Evolutionary conservation across 1,140 invertebrate genomes (phyloP).

Genomic region (Coboldia fuscipes): DNA sequence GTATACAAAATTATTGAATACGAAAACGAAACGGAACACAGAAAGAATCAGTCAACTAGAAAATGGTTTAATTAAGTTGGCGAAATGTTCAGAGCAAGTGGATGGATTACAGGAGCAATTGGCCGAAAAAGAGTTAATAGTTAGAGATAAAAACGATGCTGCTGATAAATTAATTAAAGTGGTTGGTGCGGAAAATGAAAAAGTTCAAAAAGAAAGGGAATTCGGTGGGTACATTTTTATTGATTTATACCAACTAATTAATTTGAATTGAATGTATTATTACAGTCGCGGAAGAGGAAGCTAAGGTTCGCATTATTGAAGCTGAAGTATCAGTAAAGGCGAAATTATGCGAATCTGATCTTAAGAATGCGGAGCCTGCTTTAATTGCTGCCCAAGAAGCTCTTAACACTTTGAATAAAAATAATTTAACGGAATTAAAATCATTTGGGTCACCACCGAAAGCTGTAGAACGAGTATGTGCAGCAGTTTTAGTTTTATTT

Average conservation of each 20-base stretch:
- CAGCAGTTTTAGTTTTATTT: conserved; percentile 75
- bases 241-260: background rate
- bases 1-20: conserved; percentile 63
- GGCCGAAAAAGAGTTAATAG: conserved; percentile 67
- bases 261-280: background rate
- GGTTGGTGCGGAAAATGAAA: conserved; percentile 72
- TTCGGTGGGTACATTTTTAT: conserved; percentile 26
- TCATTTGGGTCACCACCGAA: conserved; percentile 74
- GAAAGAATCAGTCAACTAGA: conserved; percentile 62
- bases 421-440: conserved; percentile 84
- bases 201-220: conserved; percentile 69
- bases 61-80: conserved; percentile 73
- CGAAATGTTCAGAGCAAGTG: conserved; percentile 66
- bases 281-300: conserved; percentile 46
- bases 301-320: conserved; percentile 71
- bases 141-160: conserved; percentile 69
- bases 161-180: conserved; percentile 77
- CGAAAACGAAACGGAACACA: conserved; percentile 52
- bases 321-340: conserved; percentile 58
- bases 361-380: conserved; percentile 80
- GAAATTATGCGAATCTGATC: conserved; percentile 72
- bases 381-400: conserved; percentile 77
- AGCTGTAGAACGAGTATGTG: conserved; percentile 66
- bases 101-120: conserved; percentile 42
- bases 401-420: conserved; percentile 83